Conservation (phyloP, 1,140 invertebrate genomes). For the Chironomus tepperi region DNA sequence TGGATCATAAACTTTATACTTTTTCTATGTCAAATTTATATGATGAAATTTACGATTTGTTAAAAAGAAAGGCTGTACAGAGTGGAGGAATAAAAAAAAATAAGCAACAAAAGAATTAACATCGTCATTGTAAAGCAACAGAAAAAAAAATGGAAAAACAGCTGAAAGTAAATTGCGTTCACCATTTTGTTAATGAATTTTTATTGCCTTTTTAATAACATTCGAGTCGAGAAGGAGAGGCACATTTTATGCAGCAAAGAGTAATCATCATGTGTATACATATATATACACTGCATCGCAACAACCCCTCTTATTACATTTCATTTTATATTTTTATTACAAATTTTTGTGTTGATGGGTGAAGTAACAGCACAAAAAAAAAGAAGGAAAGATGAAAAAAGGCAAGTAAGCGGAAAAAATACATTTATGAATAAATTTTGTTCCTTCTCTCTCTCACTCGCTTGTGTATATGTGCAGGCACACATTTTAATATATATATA, state of each 20-base stretch:
- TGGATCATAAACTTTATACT: no score
- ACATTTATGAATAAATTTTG: no score
- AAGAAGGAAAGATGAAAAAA: no score
- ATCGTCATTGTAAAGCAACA: no score
- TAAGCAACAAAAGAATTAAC: no score
- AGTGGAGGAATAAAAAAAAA: no score
- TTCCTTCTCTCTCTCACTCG: no score
- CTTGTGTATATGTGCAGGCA: no score
- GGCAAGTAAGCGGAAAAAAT: no score
- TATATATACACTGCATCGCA: background rate
- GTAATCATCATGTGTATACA: background rate
- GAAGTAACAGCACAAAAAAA: no score
- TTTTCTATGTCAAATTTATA: background rate
- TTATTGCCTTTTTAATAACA: conserved; percentile 14
- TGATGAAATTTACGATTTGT: conserved; percentile 14
- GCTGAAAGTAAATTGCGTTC: background rate
- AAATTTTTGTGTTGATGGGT: no score
- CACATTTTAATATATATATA: no score
- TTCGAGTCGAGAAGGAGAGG: background rate
- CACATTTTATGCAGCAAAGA: background rate
- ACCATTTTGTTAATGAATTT: conserved; percentile 14
- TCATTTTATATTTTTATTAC: background rate
- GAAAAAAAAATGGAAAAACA: background rate
- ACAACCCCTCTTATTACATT: background rate
- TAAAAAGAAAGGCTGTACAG: background rate